These are phyloP conservation scores for Drosophila tropicalis DNA, from an alignment of 1,140 invertebrate genomes.

Conservation along the genomic window DNA sequence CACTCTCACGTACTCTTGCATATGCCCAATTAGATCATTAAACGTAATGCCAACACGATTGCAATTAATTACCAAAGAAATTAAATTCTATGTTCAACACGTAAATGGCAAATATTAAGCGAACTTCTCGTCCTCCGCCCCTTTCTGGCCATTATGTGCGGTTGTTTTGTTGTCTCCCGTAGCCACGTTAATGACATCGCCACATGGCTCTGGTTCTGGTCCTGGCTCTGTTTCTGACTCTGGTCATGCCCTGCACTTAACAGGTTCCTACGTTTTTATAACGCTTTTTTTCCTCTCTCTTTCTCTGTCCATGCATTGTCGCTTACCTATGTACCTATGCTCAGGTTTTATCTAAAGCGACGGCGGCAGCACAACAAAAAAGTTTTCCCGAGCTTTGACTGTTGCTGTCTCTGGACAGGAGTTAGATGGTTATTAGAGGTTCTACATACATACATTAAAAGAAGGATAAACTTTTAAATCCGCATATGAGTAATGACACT, in stretches of 20 bases:
- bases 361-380: neutral
- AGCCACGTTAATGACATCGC: conserved; percentile 27
- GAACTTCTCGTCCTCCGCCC: neutral
- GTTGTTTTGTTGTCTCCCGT: conserved; percentile 37
- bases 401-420: neutral
- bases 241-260: conserved; percentile 60
- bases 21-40: conserved; percentile 75
- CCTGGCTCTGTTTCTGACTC: neutral
- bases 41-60: conserved; percentile 80
- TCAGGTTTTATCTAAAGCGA: conserved; percentile 5
- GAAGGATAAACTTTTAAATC: conserved; percentile 9
- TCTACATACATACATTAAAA: neutral
- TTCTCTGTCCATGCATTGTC: neutral
- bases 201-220: conserved; percentile 47
- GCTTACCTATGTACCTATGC: neutral
- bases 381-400: conserved; percentile 1
- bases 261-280: conserved; percentile 56
- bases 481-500: conserved; percentile 8
- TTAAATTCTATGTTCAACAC: conserved; percentile 81
- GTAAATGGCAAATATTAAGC: conserved; percentile 71
- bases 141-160: conserved; percentile 45
- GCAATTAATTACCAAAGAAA: conserved; percentile 81
- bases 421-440: neutral
- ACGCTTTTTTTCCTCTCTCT: neutral
- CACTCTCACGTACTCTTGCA: conserved; percentile 29